phyloP scores from a whole-genome alignment of 2,113 vertebrate genomes.

The Osmerus mordax region DNA sequence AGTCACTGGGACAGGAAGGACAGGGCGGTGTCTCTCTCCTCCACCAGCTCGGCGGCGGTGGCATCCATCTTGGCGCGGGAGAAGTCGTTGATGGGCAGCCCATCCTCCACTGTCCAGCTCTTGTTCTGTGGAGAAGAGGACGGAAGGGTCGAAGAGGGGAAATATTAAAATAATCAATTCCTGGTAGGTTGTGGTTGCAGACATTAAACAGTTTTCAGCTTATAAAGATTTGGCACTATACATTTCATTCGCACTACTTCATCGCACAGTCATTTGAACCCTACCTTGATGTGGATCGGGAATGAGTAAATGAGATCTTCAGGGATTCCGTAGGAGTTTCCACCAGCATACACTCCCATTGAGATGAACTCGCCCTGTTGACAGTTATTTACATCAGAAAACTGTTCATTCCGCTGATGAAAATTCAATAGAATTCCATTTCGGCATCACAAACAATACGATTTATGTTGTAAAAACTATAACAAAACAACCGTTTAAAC shows the following conservation, averaged over 20 bases:
- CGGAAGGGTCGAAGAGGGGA: not conserved
- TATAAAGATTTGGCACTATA: too few relatives aligned
- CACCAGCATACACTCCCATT: conserved; percentile 90
- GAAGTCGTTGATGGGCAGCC: conserved; percentile 89
- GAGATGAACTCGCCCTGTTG: conserved; percentile 92
- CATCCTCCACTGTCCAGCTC: conserved; percentile 88
- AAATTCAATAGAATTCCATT: too few relatives aligned
- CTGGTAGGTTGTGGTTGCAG: too few relatives aligned
- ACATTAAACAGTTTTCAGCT: too few relatives aligned
- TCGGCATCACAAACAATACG: too few relatives aligned
- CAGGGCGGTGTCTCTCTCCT: conserved; percentile 90
- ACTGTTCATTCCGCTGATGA: too few relatives aligned
- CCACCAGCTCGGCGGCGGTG: conserved; percentile 88
- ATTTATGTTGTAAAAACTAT: too few relatives aligned
- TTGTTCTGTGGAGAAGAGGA: conserved; percentile 75
- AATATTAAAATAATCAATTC: not conserved
- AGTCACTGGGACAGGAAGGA: conserved; percentile 92
- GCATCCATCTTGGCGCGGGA: conserved; percentile 91
- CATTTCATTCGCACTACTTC: too few relatives aligned
- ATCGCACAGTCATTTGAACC: not conserved
- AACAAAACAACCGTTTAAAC: too few relatives aligned
- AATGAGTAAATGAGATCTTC: conserved; percentile 94
- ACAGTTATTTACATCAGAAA: conserved; percentile 1
- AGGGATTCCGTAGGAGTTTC: conserved; percentile 86
- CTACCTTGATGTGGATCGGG: conserved; percentile 91